A percentile compares a stretch with the other conserved stretches of the same genome.
Evolutionary conservation across 2,888 invertebrate genomes (phyloP).

Genomic region (Limnephilus rhombicus): DNA sequence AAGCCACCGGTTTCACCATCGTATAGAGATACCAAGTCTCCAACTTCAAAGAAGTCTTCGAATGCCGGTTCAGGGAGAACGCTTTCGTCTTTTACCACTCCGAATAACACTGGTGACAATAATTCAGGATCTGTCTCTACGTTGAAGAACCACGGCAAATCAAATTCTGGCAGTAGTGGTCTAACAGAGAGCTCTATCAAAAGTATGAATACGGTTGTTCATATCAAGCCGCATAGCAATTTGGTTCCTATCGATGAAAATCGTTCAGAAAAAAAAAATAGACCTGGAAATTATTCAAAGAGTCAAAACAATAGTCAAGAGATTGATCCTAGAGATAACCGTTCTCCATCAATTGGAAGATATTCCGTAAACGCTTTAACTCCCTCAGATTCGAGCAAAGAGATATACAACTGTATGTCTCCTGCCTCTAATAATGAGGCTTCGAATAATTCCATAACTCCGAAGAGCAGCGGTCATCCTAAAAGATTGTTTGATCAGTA

Average conservation of each 20-base stretch:
- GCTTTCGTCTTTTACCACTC: slow-evolving; percentile 34
- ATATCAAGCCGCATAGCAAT: slow-evolving; percentile 31
- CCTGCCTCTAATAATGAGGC: slow-evolving; percentile 46
- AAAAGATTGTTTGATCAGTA: slow-evolving; percentile 60
- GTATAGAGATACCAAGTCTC: slow-evolving; percentile 8
- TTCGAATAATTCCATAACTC: slow-evolving; percentile 39
- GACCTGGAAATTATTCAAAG: slow-evolving; percentile 15
- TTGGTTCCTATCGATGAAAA: slow-evolving; percentile 54
- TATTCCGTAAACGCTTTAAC: slow-evolving; percentile 45
- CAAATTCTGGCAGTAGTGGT: slow-evolving; percentile 62
- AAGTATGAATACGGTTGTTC: slow-evolving; percentile 60
- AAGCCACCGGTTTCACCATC: neutral
- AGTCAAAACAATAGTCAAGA: slow-evolving; percentile 5
- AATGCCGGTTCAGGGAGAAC: slow-evolving; percentile 29
- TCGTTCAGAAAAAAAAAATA: slow-evolving; percentile 27
- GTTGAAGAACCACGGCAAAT: slow-evolving; percentile 57
- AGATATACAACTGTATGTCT: slow-evolving; percentile 61
- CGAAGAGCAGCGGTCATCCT: slow-evolving; percentile 31
- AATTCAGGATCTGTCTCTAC: slow-evolving; percentile 54
- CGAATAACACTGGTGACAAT: slow-evolving; percentile 40
- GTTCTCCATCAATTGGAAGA: slow-evolving; percentile 25
- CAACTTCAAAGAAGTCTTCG: slow-evolving; percentile 21
- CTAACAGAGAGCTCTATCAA: slow-evolving; percentile 61
- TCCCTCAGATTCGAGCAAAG: slow-evolving; percentile 61
- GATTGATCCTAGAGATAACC: neutral